Evolutionary conservation across 2,797 vertebrate genomes (phyloP), one percentile per base, ranked within the genome.

Genomic region (Darevskia mixta): DNA sequence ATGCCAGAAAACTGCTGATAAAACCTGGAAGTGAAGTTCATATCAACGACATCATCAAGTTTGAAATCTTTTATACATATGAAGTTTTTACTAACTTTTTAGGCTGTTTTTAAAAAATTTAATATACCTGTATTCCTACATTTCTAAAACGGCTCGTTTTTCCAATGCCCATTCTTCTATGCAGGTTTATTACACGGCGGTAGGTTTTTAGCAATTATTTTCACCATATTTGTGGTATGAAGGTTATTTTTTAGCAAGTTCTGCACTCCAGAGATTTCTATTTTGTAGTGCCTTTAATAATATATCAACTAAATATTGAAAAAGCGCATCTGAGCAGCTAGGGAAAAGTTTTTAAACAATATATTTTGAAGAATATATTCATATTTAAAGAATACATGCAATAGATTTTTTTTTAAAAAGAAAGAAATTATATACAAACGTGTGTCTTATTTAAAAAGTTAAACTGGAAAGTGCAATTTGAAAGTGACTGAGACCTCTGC

Each of bases 211-310:
- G 96, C 95, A 92, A 97, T 96, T 97, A 96, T 97, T 97, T 97
- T 96, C 96, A 93, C 93, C 92, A 92, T 95, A 91, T 95, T 95
- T 95, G 95, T 96, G 95, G 95, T 97, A 97, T 97, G 97, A 98
- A 97, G 96, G 97, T 96, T 97, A 95, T 97, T 97, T 97, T 97
- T 96, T 95, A 96, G 96, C 95, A 97, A 97, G 93, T 96, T 94
- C 96, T 97, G 97, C 97, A 97, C 97, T 97, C 97, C 97, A 97
- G 96, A 97, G 96, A 96, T 94, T 93, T 97, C 95, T 97, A 97
- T 97, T 97, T 96, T 97, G 97, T 97, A 97, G 97, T 96, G 96
- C 93, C 95, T 97, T 97, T 96, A 95, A 92, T 96, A 97, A 96
- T 97, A 96, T 96, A 97, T 97, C 96, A 96, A 92, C 93, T 97